Conservation (phyloP, 2,113 vertebrate genomes). For the Balaenoptera acutorostrata region DNA sequence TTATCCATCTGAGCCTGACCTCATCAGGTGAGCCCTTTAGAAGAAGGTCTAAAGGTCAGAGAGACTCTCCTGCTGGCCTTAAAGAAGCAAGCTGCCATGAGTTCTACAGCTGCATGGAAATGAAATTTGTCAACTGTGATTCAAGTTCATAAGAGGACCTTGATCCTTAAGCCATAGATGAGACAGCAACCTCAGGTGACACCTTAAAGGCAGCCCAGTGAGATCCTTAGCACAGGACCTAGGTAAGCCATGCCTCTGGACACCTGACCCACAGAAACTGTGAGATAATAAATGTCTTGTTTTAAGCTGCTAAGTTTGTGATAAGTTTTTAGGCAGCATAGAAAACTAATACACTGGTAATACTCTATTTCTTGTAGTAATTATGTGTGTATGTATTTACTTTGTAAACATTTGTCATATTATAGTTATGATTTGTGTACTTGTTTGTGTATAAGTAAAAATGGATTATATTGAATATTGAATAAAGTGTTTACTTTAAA, state of each 20-base stretch:
- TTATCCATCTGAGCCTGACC: background rate
- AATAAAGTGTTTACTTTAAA: background rate
- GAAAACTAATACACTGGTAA: background rate
- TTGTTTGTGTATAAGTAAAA: background rate
- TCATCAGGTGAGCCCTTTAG: background rate
- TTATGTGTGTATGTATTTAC: background rate
- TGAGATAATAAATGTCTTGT: background rate
- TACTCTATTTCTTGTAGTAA: background rate
- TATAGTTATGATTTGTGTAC: background rate
- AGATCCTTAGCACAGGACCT: background rate
- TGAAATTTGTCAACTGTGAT: background rate
- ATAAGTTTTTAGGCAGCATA: background rate
- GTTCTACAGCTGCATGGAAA: background rate
- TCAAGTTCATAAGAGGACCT: background rate
- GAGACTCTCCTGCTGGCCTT: background rate
- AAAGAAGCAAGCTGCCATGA: background rate
- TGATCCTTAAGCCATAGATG: background rate
- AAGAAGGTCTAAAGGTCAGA: background rate
- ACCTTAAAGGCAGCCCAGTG: background rate
- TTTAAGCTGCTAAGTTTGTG: background rate
- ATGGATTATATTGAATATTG: background rate
- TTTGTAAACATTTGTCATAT: background rate
- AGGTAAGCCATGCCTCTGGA: background rate
- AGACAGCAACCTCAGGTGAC: background rate
- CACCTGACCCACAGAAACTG: background rate